Base-by-base conservation (phyloP, 1,140 invertebrate genomes). In the Hyposmocoma kahamanoa region DNA sequence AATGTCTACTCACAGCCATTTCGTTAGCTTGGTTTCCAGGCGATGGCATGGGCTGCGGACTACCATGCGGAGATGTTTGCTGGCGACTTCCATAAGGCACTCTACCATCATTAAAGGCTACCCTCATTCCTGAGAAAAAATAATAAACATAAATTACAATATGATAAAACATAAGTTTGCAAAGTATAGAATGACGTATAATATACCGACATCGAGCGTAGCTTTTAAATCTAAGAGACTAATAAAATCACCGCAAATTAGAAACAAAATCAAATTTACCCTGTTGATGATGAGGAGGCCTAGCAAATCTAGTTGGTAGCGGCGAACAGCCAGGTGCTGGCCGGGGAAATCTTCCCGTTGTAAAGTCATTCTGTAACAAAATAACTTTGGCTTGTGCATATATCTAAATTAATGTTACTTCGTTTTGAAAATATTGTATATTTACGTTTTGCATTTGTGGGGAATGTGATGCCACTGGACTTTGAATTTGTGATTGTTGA, bases 201-300 rank as follows among this genome's bases (percentile, higher is more conserved):
- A n/a, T n/a, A n/a, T n/a, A n/a, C n/a, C n/a, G n/a, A n/a, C n/a
- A n/a, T n/a, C n/a, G n/a, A n/a, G n/a, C n/a, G n/a, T n/a, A n/a
- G n/a, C n/a, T n/a, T n/a, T n/a, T n/a, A n/a, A n/a, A n/a, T n/a
- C n/a, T n/a, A n/a, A n/a, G n/a, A n/a, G n/a, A n/a, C n/a, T n/a
- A n/a, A n/a, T n/a, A n/a, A n/a, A n/a, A n/a, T n/a, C n/a, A n/a
- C n/a, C n/a, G n/a, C n/a, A n/a, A n/a, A n/a, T n/a, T n/a, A n/a
- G n/a, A n/a, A n/a, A n/a, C n/a, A n/a, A n/a, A n/a, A n/a, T n/a
- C n/a, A n/a, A n/a, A n/a, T n/a, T 45, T 70, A 85, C 84, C 86
- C 78, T 87, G 85, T 53, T 86, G 84, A 56, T 87, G 84, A 56
- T 87, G 83, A 11, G 81, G 85, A 2, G 85, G 84, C 30, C 85